phyloP scores from a whole-genome alignment of 2,797 vertebrate genomes.

The Paramormyrops hopkinsi region DNA sequence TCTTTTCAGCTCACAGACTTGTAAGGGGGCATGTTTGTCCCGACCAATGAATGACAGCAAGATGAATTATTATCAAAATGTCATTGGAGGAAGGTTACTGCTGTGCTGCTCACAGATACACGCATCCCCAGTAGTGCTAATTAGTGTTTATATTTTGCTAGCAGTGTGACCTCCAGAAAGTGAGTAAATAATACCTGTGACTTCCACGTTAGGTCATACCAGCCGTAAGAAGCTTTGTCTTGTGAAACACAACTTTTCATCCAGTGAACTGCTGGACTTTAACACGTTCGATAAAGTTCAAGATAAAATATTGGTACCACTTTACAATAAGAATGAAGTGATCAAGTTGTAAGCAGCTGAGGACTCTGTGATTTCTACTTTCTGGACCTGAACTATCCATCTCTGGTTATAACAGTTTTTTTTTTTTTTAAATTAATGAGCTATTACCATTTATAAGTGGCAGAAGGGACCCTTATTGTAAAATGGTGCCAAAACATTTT shows the following conservation, averaged over 20 bases:
- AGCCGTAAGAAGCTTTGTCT: background rate
- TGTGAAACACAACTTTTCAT: background rate
- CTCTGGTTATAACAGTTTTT: background rate
- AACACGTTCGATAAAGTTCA: background rate
- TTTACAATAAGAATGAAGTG: background rate
- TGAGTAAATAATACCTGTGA: background rate
- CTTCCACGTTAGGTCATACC: background rate
- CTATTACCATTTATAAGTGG: background rate
- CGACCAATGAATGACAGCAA: background rate
- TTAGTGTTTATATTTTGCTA: background rate
- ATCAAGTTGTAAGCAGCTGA: background rate
- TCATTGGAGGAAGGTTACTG: background rate
- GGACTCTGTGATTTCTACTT: background rate
- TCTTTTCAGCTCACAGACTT: background rate
- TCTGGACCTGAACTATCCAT: background rate
- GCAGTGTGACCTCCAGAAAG: background rate
- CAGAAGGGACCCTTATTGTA: background rate
- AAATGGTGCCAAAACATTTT: background rate
- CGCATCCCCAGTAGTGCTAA: background rate
- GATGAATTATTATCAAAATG: background rate
- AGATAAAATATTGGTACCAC: background rate
- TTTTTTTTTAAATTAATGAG: background rate
- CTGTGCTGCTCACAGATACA: background rate
- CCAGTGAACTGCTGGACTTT: background rate
- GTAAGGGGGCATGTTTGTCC: background rate